Evolutionary conservation across 2,797 vertebrate species (phyloP).

Genomic region (Denticeps clupeoides): DNA sequence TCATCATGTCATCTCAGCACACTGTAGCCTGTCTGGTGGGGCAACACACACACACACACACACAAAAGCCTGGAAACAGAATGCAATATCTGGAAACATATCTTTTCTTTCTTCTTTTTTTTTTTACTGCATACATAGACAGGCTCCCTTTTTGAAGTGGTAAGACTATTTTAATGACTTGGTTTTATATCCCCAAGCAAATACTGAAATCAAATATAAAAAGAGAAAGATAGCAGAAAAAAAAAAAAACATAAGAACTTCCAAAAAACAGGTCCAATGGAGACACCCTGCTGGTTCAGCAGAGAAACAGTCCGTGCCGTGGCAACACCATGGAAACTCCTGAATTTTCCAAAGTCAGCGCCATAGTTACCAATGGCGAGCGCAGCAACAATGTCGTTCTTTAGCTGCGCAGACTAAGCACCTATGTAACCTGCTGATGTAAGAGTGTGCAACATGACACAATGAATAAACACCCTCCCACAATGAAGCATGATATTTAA

Average conservation of each 20-base stretch:
- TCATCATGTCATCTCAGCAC: background rate
- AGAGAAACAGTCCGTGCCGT: background rate
- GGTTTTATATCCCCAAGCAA: background rate
- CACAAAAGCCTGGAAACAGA: background rate
- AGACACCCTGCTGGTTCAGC: background rate
- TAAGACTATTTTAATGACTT: background rate
- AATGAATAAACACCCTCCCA: too few species aligned
- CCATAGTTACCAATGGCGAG: constrained; percentile 11
- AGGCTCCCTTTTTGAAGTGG: background rate
- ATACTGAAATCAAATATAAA: background rate
- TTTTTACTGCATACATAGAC: too few species aligned
- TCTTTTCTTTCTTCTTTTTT: background rate
- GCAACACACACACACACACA: background rate
- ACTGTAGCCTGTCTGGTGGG: too few species aligned
- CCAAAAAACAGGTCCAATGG: too few species aligned
- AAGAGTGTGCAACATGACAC: too few species aligned
- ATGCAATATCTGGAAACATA: background rate
- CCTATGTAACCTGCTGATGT: too few species aligned
- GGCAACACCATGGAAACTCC: constrained; percentile 14
- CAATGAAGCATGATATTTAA: too few species aligned
- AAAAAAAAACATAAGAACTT: too few species aligned
- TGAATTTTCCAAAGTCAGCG: constrained; percentile 2
- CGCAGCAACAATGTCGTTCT: background rate
- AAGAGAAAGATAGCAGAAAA: background rate
- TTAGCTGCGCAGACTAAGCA: too few species aligned